Evolutionary conservation across 30 jellyfish, hydroid and myxozoan species (phyloP).

Genomic region (Catostylus mosaicus): DNA sequence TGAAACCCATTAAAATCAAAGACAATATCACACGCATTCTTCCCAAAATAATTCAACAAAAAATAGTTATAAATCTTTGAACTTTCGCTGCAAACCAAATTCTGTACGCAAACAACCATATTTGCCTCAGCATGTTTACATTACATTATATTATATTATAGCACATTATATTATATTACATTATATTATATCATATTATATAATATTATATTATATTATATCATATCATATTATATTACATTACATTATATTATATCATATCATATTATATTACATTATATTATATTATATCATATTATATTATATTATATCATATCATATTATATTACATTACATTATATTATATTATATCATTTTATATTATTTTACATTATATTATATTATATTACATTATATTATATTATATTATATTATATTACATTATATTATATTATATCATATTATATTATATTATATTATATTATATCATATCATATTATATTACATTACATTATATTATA

Average conservation of each 20-base stretch:
- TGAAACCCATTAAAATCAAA: slow-evolving; percentile 31
- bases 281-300: background rate
- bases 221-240: background rate
- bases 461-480: too few species aligned
- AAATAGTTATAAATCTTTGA: too few species aligned
- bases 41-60: slow-evolving; percentile 38
- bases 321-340: background rate
- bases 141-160: background rate
- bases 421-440: too few species aligned
- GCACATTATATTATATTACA: background rate
- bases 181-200: background rate
- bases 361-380: too few species aligned
- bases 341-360: too few species aligned
- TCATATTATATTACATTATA: background rate
- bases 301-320: background rate
- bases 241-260: background rate
- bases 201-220: background rate
- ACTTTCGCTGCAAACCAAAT: too few species aligned
- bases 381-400: too few species aligned
- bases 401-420: too few species aligned
- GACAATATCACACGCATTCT: slow-evolving; percentile 27
- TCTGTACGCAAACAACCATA: too few species aligned
- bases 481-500: too few species aligned
- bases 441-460: too few species aligned
- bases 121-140: background rate